Percentiles rank a stretch among this genome's conserved stretches.
These are phyloP conservation scores for Micromys minutus DNA, from an alignment of 2,113 vertebrate species.

Conservation along the genomic window DNA sequence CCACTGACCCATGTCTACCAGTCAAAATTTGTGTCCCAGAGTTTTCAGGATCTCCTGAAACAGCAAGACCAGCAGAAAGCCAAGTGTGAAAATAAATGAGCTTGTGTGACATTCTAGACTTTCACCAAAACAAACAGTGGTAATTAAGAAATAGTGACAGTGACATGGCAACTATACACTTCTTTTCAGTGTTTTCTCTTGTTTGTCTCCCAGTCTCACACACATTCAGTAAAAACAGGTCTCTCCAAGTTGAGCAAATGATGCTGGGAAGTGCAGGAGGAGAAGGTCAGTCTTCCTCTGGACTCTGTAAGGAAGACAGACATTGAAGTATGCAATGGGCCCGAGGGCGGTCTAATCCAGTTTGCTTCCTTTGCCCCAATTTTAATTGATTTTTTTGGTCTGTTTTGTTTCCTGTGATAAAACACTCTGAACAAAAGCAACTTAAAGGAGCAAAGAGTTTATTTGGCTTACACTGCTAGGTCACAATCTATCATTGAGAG, in stretches of 20 bases:
- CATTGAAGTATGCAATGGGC: background rate
- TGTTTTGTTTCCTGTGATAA: background rate
- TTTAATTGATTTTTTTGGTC: background rate
- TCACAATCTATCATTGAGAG: background rate
- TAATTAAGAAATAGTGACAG: background rate
- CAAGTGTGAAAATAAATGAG: background rate
- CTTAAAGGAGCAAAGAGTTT: background rate
- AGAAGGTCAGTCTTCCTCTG: background rate
- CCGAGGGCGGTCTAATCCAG: background rate
- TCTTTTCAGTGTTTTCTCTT: background rate
- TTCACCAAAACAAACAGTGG: background rate
- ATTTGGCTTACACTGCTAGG: background rate
- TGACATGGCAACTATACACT: background rate
- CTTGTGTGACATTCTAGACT: background rate
- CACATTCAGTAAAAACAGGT: background rate
- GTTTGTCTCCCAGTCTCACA: background rate
- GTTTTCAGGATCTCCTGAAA: background rate
- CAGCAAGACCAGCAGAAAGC: background rate
- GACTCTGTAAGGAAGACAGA: rapidly evolving
- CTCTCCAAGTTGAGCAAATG: background rate
- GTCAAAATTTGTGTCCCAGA: background rate
- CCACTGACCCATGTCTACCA: background rate
- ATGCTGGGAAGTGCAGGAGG: background rate
- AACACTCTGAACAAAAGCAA: background rate
- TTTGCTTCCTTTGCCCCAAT: background rate